Percentiles rank a stretch among this genome's conserved stretches.
Conservation (phyloP, 2,797 vertebrate species). For the Numenius phaeopus region DNA sequence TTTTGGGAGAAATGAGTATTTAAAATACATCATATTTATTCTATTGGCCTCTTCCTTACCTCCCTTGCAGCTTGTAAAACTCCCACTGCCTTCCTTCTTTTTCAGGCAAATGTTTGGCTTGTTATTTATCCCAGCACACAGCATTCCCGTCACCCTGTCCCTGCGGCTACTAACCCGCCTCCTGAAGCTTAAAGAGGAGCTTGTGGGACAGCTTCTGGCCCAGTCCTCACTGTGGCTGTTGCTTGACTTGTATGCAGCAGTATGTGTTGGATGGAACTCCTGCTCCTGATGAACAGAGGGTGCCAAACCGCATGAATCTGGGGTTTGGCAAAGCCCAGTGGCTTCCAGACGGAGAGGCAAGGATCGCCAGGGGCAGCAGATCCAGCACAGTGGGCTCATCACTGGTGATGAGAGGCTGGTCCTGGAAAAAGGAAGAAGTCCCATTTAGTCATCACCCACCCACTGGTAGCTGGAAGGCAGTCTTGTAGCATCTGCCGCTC, state of each 20-base stretch:
- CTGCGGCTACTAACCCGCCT: constrained; percentile 30
- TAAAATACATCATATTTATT: constrained; percentile 33
- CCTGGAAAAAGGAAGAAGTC: background rate
- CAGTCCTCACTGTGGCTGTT: background rate
- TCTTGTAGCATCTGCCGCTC: background rate
- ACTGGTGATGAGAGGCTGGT: background rate
- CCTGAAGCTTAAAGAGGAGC: constrained; percentile 19
- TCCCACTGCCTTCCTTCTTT: constrained; percentile 25
- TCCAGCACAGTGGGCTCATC: background rate
- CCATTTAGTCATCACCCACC: background rate
- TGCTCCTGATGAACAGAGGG: background rate
- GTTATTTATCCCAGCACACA: background rate
- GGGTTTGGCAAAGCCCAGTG: constrained; percentile 40
- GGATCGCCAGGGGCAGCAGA: background rate
- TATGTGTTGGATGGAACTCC: constrained; percentile 7
- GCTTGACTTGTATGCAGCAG: background rate
- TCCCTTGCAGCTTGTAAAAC: constrained; percentile 47
- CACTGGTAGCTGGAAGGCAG: constrained; percentile 18
- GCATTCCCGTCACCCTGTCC: constrained; percentile 58
- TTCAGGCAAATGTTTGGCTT: constrained; percentile 10
- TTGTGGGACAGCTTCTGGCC: constrained; percentile 27
- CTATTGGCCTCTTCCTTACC: constrained; percentile 29
- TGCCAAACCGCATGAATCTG: constrained; percentile 45
- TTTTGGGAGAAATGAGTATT: background rate
- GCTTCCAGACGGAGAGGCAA: background rate